Conservation (phyloP, 1,140 invertebrate species). For the Bilobella aurantiaca region DNA sequence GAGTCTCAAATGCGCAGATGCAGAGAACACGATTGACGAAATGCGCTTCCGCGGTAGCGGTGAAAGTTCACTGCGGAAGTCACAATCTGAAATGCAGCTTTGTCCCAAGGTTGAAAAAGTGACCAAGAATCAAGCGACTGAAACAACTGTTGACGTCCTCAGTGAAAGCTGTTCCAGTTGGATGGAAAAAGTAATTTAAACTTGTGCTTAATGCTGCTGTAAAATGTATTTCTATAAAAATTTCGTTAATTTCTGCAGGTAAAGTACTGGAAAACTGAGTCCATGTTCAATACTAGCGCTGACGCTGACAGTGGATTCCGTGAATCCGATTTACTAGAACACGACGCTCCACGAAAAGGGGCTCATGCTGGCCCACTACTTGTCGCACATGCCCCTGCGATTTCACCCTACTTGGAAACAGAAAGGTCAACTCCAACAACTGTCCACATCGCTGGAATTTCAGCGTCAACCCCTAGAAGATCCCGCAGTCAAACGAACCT, state of each 20-base stretch:
- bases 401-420: neutral
- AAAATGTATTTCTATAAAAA: neutral
- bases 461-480: neutral
- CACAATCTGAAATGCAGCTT: neutral
- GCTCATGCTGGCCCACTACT: neutral
- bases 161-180: constrained; percentile 12
- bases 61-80: neutral
- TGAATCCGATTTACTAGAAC: neutral
- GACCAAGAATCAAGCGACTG: neutral
- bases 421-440: no score
- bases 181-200: constrained; percentile 15
- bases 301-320: constrained; percentile 11
- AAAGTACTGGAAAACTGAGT: constrained; percentile 17
- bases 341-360: neutral
- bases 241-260: constrained; percentile 1
- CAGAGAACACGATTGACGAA: constrained; percentile 19
- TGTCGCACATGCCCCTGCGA: neutral
- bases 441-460: neutral
- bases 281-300: neutral
- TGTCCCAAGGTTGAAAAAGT: neutral
- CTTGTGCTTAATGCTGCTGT: no score
- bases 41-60: neutral
- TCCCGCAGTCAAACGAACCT: neutral
- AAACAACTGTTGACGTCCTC: neutral
- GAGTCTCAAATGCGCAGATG: constrained; percentile 13